These are phyloP conservation scores for Oreocharis arfaki DNA, from an alignment of 2,113 vertebrate genomes.

Conservation along the genomic window DNA sequence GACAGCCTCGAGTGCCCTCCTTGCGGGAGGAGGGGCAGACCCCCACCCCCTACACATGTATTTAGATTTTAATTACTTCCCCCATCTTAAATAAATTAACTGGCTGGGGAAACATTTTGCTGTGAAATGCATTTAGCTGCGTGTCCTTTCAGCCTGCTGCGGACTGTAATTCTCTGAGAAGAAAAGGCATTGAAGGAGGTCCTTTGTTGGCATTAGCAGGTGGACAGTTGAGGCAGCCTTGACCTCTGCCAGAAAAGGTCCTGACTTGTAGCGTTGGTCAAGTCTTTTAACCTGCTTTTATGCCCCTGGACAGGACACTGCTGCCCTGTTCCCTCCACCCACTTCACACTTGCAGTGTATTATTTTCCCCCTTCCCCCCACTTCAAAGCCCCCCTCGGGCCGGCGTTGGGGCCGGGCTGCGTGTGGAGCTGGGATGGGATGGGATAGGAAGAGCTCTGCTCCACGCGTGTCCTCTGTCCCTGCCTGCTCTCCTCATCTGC, in stretches of 20 bases:
- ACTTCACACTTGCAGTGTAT: slow-evolving; percentile 42
- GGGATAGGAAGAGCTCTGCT: neutral
- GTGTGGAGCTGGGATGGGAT: neutral
- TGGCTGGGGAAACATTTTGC: slow-evolving; percentile 30
- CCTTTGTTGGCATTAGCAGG: slow-evolving; percentile 63
- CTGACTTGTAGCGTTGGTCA: slow-evolving; percentile 42
- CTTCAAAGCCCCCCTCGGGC: neutral
- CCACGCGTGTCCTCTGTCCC: neutral
- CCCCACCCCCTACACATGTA: slow-evolving; percentile 48
- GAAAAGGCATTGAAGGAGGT: slow-evolving; percentile 43
- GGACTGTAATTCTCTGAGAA: slow-evolving; percentile 1
- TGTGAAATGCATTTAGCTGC: slow-evolving; percentile 11
- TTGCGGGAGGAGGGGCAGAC: slow-evolving; percentile 42
- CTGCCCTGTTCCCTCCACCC: slow-evolving; percentile 13
- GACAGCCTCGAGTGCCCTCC: slow-evolving; percentile 16
- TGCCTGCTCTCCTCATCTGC: neutral
- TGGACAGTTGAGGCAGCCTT: slow-evolving; percentile 55
- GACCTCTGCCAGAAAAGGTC: slow-evolving; percentile 44
- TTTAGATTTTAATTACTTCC: slow-evolving; percentile 66
- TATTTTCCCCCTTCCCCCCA: neutral
- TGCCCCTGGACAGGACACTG: slow-evolving; percentile 16
- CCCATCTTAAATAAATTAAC: slow-evolving; percentile 37
- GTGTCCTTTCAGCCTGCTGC: slow-evolving; percentile 32
- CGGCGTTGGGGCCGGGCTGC: fast-evolving
- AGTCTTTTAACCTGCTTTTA: slow-evolving; percentile 34